Conservation (phyloP, 2,797 vertebrate species). For the Micropoecilia bifurca region DNA sequence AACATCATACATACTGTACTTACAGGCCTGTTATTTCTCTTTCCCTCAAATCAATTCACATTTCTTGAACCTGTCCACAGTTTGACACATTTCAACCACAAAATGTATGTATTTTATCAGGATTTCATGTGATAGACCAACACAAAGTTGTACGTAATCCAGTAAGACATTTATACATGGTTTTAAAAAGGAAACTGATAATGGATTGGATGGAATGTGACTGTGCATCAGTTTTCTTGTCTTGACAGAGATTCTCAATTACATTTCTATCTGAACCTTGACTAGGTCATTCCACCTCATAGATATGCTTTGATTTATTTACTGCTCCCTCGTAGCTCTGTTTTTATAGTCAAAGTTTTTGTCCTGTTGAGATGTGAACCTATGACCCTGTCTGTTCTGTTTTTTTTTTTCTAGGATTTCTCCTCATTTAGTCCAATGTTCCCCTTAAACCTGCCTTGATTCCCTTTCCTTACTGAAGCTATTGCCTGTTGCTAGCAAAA, state of each 20-base stretch:
- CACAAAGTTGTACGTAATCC: neutral
- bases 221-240: neutral
- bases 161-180: neutral
- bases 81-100: neutral
- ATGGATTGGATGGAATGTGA: neutral
- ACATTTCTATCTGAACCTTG: neutral
- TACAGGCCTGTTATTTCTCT: neutral
- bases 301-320: no score
- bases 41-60: neutral
- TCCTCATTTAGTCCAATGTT: neutral
- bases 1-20: neutral
- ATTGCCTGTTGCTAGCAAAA: neutral
- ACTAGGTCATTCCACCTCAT: neutral
- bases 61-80: neutral
- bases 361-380: neutral
- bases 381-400: neutral
- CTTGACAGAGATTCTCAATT: neutral
- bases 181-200: neutral
- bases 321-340: neutral
- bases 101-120: neutral
- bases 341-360: neutral
- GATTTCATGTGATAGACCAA: neutral
- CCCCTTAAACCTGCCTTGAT: neutral
- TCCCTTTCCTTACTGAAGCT: neutral
- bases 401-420: neutral